Percentiles rank a stretch among this genome's conserved stretches.
These are phyloP conservation scores for Drosophila sulfurigaster DNA, from an alignment of 1,140 invertebrate species.

Conservation along the genomic window DNA sequence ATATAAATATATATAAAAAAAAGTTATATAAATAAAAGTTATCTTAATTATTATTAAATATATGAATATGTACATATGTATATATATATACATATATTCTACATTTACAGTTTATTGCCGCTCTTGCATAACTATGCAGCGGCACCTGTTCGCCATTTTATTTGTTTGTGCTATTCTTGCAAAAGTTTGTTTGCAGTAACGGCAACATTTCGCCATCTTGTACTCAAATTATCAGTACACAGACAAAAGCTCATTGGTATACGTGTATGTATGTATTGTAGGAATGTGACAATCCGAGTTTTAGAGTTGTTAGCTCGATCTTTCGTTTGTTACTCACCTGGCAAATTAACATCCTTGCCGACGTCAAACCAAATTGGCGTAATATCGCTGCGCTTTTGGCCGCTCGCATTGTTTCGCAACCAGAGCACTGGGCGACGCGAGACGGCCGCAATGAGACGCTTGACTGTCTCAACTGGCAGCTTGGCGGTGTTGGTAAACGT, in stretches of 20 bases:
- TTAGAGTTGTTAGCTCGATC: no score
- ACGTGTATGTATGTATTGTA: background rate
- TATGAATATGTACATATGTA: background rate
- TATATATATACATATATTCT: constrained; percentile 4
- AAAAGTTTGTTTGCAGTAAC: background rate
- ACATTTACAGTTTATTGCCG: background rate
- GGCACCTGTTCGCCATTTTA: no score
- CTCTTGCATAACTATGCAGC: no score
- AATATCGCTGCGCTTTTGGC: constrained; percentile 75
- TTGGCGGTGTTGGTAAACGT: constrained; percentile 77
- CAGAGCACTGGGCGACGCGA: constrained; percentile 70
- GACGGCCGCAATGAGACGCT: constrained; percentile 73
- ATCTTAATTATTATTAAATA: background rate
- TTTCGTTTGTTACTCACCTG: constrained; percentile 51
- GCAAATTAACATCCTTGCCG: constrained; percentile 76
- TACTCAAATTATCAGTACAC: background rate
- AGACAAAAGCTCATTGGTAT: background rate
- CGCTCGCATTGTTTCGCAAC: constrained; percentile 68
- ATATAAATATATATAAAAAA: background rate
- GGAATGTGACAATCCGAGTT: background rate
- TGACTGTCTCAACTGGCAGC: constrained; percentile 74
- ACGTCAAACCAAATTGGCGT: constrained; percentile 77
- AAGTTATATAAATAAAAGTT: no score
- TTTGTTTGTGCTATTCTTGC: background rate
- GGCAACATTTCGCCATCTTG: background rate